Conservation (phyloP, 2,888 invertebrate species). For the Meandrusa payeni region DNA sequence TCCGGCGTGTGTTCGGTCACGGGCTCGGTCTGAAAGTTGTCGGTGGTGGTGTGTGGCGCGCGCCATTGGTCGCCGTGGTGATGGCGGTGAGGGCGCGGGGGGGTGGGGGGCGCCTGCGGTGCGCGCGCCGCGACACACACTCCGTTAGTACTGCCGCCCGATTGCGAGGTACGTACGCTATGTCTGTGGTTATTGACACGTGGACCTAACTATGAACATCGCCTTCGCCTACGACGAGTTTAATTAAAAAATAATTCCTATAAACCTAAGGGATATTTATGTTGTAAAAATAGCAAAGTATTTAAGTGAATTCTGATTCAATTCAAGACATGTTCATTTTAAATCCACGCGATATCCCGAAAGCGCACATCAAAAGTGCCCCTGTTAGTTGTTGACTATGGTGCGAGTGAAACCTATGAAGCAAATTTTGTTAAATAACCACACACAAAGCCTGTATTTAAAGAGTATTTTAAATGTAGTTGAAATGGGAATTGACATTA, state of each 20-base stretch:
- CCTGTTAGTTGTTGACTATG: constrained; percentile 35
- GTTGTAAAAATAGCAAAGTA: too few relatives aligned
- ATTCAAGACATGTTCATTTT: constrained; percentile 18
- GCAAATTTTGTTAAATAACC: constrained; percentile 49
- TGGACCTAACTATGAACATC: constrained; percentile 2
- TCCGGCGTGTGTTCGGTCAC: constrained; percentile 25
- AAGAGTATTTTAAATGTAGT: constrained; percentile 8
- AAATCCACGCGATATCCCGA: constrained; percentile 11
- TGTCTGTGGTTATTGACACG: constrained; percentile 53
- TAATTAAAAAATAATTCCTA: too few relatives aligned
- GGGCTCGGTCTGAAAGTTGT: constrained; percentile 72
- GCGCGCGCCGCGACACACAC: constrained; percentile 68
- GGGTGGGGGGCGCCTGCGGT: constrained; percentile 41
- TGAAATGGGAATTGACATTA: not conserved
- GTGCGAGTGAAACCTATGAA: constrained; percentile 30
- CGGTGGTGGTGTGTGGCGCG: constrained; percentile 65
- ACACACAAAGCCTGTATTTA: constrained; percentile 59
- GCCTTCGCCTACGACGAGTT: constrained; percentile 15
- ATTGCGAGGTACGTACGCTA: constrained; percentile 37
- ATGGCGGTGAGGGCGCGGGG: constrained; percentile 69
- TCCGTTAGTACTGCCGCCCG: constrained; percentile 71
- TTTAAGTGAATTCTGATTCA: too few relatives aligned
- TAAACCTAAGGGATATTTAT: too few relatives aligned
- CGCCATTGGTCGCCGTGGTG: constrained; percentile 62
- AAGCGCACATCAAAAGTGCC: constrained; percentile 28